Evolutionary conservation across 53 echinoderm and acorn worm genomes (phyloP).

Genomic region (Patiria pectinifera): DNA sequence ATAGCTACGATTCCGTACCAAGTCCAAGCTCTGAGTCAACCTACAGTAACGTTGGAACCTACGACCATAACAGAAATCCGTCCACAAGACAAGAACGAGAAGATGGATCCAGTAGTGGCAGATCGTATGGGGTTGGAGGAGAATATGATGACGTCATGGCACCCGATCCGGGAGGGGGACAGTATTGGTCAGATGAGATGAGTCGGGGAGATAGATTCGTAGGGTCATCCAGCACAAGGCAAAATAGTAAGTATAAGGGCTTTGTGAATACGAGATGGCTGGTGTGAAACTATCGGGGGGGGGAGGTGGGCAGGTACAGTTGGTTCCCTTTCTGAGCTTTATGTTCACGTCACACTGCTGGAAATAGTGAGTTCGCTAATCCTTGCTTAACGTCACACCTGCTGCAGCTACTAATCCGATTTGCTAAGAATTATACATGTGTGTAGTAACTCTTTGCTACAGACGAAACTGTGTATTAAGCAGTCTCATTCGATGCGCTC

Average conservation of each 20-base stretch:
- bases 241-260: background rate
- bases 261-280: background rate
- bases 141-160: conserved; percentile 39
- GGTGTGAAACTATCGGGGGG: too few species aligned
- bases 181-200: background rate
- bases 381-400: too few species aligned
- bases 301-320: too few species aligned
- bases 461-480: too few species aligned
- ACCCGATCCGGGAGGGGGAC: conserved; percentile 21
- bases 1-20: conserved; percentile 23
- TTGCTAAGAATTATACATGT: too few species aligned
- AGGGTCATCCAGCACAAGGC: conserved; percentile 4
- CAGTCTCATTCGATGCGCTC: too few species aligned
- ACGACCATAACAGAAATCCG: background rate
- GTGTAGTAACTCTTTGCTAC: too few species aligned
- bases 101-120: background rate
- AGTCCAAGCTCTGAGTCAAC: background rate
- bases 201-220: background rate
- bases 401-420: too few species aligned
- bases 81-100: background rate
- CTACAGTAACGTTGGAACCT: background rate
- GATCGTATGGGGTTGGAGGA: background rate
- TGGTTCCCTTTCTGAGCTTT: too few species aligned
- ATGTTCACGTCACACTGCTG: too few species aligned
- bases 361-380: too few species aligned